Percentiles rank a stretch among this genome's conserved stretches.
These are phyloP conservation scores for Palythoa grandiflora DNA, from an alignment of 92 coral and sea anemone species.

Conservation along the genomic window DNA sequence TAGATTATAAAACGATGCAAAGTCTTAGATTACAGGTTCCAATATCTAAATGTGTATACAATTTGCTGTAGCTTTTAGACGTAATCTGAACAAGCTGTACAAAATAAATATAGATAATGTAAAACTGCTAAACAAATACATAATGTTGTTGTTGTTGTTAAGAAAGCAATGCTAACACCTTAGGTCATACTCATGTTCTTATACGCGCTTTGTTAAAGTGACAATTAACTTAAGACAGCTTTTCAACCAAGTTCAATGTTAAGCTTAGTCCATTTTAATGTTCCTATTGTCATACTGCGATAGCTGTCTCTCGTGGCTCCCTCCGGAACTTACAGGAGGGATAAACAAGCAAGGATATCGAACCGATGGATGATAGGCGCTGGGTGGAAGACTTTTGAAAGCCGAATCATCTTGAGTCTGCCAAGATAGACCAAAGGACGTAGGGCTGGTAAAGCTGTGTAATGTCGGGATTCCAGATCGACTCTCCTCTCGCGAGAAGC, in stretches of 20 bases:
- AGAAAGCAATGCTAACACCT: slow-evolving; percentile 32
- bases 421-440: slow-evolving; percentile 80
- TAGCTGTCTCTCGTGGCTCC: slow-evolving; percentile 38
- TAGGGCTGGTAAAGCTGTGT: slow-evolving; percentile 64
- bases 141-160: slow-evolving; percentile 13
- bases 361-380: slow-evolving; percentile 57
- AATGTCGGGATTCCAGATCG: slow-evolving; percentile 33
- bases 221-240: slow-evolving; percentile 39
- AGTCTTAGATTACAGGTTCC: neutral
- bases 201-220: slow-evolving; percentile 15
- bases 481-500: slow-evolving; percentile 57
- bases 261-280: slow-evolving; percentile 32
- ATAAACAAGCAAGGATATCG: slow-evolving; percentile 82
- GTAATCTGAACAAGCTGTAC: slow-evolving; percentile 13
- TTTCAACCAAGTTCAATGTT: neutral
- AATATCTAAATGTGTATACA: slow-evolving; percentile 15
- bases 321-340: slow-evolving; percentile 61
- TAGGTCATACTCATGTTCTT: slow-evolving; percentile 16
- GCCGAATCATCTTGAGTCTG: slow-evolving; percentile 75
- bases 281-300: slow-evolving; percentile 47
- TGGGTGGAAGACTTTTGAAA: slow-evolving; percentile 76
- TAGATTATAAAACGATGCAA: neutral
- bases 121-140: slow-evolving; percentile 35
- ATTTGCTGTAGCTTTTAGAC: neutral
- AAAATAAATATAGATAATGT: slow-evolving; percentile 33